Percentiles rank a stretch among this genome's conserved stretches.
phyloP scores from a whole-genome alignment of 2,113 vertebrate genomes.

The Pelusios castaneus region DNA sequence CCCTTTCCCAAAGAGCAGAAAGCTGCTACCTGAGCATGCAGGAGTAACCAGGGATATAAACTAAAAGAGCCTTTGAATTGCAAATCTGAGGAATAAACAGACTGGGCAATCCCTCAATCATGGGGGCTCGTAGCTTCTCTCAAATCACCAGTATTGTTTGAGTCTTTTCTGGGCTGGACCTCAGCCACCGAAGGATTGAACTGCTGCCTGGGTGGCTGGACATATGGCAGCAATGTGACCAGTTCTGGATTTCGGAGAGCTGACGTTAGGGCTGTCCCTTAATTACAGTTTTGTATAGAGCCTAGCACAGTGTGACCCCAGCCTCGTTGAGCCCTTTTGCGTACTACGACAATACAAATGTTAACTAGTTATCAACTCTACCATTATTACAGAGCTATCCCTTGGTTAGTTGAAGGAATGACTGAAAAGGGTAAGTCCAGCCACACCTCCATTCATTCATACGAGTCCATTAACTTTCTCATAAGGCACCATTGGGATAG shows the following conservation, averaged over 20 bases:
- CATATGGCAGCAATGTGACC: not conserved
- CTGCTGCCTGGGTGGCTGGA: not conserved
- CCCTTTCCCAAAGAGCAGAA: not conserved
- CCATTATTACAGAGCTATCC: not conserved
- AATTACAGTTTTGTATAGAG: not conserved
- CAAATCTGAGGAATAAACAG: not conserved
- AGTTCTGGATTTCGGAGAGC: not conserved
- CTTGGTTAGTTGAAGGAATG: not conserved
- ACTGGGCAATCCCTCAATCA: not conserved
- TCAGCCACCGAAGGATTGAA: not conserved
- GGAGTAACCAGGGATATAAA: not conserved
- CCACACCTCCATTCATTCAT: not conserved
- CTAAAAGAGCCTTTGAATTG: not conserved
- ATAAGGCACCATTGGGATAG: not conserved
- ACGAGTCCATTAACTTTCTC: not conserved
- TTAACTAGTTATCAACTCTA: not conserved
- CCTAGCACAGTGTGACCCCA: not conserved
- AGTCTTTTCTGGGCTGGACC: not conserved
- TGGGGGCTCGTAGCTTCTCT: not conserved
- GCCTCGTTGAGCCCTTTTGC: not conserved
- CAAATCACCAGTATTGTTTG: not conserved
- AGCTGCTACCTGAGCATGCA: not conserved
- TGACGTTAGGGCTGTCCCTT: not conserved
- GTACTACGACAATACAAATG: not conserved
- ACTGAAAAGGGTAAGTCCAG: not conserved